Evolutionary conservation across 2,888 invertebrate species (phyloP), one percentile per base, ranked within the genome.

Genomic region (Atrina japonica): DNA sequence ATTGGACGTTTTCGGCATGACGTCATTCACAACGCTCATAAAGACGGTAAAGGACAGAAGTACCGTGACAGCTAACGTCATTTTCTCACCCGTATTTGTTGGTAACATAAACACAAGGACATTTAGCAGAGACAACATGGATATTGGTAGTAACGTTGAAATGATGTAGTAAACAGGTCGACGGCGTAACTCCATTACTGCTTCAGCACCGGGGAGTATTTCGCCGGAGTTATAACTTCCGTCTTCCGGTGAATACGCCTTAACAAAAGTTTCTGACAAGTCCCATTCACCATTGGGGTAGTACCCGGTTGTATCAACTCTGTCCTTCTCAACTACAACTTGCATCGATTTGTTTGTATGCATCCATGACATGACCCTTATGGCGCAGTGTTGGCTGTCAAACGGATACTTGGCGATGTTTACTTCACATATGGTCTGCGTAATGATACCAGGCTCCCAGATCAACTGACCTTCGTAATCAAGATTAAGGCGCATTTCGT

Each of bases 321-420:
- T 65, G 40, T 76, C 66, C 14, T 63, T 71, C 27, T 80, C 80
- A 0, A 81, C 81, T 1, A 55, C 59, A 14, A 83, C 80, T 2
- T 74, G 72, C 55, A 83, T 50, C 6, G 79, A 81, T 21, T 76
- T 78, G 60, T 83, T 83, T n/a, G 83, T 83, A 58, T 83, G 80
- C 83, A 83, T 83, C 83, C 83, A 83, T 9, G 83, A 81, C 65
- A 83, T 75, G 63, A 81, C 78, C n/a, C 83, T 71, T 7, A 83
- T 80, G 52, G 79, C 78, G 68, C 83, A 83, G 21, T 67, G 63
- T 63, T 83, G 83, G 7, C 77, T 76, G 68, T 83, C 83, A 59
- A 83, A 83, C 16, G 83, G 83, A 50, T 83, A 83, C 35, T 82
- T 78, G 25, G 77, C 78, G 29, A 83, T 82, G 72, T 81, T 80